phyloP scores from a whole-genome alignment of 2,113 vertebrate species.

The Pteropus alecto region DNA sequence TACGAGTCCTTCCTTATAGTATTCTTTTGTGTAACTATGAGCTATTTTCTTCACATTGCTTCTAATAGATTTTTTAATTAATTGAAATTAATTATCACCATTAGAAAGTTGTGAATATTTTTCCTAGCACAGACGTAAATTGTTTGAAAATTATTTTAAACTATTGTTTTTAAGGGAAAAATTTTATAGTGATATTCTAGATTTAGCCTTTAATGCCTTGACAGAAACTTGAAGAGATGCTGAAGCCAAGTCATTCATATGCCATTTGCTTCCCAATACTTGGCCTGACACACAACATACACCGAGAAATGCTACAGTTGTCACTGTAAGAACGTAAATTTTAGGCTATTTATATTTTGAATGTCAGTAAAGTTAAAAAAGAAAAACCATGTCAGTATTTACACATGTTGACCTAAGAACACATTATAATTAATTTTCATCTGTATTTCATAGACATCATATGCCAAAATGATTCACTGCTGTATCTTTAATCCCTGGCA shows the following conservation, averaged over 20 bases:
- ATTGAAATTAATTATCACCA: neutral
- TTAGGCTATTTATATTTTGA: neutral
- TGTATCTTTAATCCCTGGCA: neutral
- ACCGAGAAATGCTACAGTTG: neutral
- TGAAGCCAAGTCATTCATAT: neutral
- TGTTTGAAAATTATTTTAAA: constrained; percentile 29
- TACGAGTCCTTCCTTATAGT: neutral
- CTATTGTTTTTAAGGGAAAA: neutral
- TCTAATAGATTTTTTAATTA: neutral
- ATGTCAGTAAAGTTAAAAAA: neutral
- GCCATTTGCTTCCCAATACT: neutral
- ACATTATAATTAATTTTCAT: neutral
- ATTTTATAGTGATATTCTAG: neutral
- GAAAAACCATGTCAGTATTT: neutral
- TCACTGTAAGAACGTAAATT: neutral
- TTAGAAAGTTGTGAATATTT: neutral
- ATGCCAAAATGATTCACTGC: neutral
- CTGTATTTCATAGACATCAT: neutral
- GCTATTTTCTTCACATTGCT: neutral
- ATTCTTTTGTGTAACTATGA: neutral
- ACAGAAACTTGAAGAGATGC: neutral
- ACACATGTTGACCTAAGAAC: neutral
- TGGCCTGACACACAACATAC: neutral
- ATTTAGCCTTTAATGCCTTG: neutral
- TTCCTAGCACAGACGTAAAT: constrained; percentile 28